phyloP scores from a whole-genome alignment of 2,113 vertebrate genomes.

The Alligator sinensis region DNA sequence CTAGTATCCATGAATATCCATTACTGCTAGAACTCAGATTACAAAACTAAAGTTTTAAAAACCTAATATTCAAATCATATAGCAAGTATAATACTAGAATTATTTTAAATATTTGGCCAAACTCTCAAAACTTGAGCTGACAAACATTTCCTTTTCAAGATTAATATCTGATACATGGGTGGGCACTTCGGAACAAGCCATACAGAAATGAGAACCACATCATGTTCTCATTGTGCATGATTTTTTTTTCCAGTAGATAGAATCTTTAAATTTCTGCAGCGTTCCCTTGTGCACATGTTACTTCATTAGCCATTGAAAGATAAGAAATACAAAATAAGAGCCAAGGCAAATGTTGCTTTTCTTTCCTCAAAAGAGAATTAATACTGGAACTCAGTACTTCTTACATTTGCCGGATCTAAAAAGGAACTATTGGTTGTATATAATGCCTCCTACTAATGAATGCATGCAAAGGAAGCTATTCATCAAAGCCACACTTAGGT shows the following conservation, averaged over 20 bases:
- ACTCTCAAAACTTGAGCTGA: neutral
- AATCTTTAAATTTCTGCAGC: neutral
- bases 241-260: neutral
- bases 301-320: neutral
- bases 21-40: neutral
- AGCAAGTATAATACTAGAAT: neutral
- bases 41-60: neutral
- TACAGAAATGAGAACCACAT: neutral
- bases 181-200: neutral
- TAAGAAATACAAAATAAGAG: neutral
- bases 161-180: neutral
- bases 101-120: neutral
- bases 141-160: neutral
- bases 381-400: neutral
- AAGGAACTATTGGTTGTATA: neutral
- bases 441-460: constrained; percentile 37
- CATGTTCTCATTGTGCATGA: neutral
- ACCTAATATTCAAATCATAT: neutral
- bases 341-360: neutral
- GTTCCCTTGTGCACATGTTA: neutral
- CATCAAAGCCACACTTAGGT: constrained; percentile 60
- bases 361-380: neutral
- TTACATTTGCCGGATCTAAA: neutral
- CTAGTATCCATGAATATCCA: neutral
- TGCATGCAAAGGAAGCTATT: constrained; percentile 35